Conservation (phyloP, 2,113 vertebrate species). For the Nycticorax nycticorax region DNA sequence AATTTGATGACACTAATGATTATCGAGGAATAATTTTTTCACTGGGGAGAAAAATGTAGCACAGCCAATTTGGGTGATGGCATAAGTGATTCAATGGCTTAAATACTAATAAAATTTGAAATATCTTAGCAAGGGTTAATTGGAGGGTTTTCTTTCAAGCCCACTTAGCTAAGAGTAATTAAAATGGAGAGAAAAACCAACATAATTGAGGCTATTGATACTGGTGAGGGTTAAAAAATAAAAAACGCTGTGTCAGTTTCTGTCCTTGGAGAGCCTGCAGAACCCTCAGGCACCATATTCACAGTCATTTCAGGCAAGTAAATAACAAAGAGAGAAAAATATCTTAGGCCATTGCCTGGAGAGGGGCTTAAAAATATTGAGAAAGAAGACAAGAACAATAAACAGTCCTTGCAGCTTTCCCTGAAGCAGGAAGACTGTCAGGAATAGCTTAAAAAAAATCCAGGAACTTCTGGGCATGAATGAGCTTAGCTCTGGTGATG, state of each 20-base stretch:
- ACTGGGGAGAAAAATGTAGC: background rate
- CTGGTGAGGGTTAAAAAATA: constrained; percentile 27
- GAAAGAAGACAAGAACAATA: constrained; percentile 31
- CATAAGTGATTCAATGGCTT: background rate
- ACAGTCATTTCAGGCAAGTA: constrained; percentile 17
- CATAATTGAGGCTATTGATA: background rate
- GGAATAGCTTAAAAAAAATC: background rate
- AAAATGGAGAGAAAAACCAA: background rate
- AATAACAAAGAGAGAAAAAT: constrained; percentile 37
- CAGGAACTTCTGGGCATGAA: constrained; percentile 27
- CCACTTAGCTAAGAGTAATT: background rate
- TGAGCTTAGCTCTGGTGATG: constrained; percentile 13
- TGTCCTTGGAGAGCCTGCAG: constrained; percentile 1
- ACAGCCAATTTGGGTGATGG: background rate
- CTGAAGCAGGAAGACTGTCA: constrained; percentile 26
- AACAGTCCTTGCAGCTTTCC: constrained; percentile 43
- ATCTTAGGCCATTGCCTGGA: constrained; percentile 46
- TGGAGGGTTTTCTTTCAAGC: background rate
- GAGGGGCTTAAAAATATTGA: constrained; percentile 54
- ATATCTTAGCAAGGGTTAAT: background rate
- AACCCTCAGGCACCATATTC: constrained; percentile 34
- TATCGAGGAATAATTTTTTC: constrained; percentile 13
- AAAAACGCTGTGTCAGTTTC: constrained; percentile 30
- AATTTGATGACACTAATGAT: constrained; percentile 40
- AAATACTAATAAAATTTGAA: constrained; percentile 27